Base-by-base conservation (phyloP, 1,140 invertebrate species). In the Bradynema listronoti region DNA sequence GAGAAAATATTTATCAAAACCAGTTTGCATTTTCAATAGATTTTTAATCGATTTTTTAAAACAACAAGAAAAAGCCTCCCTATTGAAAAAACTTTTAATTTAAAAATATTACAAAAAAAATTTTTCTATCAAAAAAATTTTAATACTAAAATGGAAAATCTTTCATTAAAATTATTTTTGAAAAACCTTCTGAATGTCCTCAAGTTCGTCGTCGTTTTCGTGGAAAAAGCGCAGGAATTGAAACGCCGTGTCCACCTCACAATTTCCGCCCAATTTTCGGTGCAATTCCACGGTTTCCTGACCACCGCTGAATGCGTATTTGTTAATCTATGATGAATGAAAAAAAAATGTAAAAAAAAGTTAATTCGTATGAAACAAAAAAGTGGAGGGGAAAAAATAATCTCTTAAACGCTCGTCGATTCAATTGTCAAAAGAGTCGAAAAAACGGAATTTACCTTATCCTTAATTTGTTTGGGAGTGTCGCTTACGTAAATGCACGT, bases 281-380 rank as follows among this genome's bases (percentile, higher is more conserved):
- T 99, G 94, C 77, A 96, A 88, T 80, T 98, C 93, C 0, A 93
- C 81, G 0, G 91, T 94, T 9, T 85, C 83, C 73, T 87, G 87
- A 25, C 94, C 94, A 29, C 94, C 94, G 52, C 91, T 95, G 81
- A 97, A 98, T 27, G 94, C 94, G 80, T 96, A 89, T 82, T 96
- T 97, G 78, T 98, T 97, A 33, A 91, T 87, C 86, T 90, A 70
- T 19, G 72, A 67, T 33, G 1, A 5, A 6, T 57, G 29, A 64
- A 27, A 16, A 19, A 62, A 1, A 33, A 63, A 0, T 4, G 9
- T 2, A 16, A 11, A 50, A 9, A 16, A 0, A 57, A 56, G 34
- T 14, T 30, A 0, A 19, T 14, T 19, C 32, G 29, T 29, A 61
- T 33, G 7, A 16, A 24, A 9, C 4, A 32, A 3, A 57, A 11